These are phyloP conservation scores for Sebastiscus albofasciatus DNA, from an alignment of 2,797 vertebrate genomes.

Conservation along the genomic window DNA sequence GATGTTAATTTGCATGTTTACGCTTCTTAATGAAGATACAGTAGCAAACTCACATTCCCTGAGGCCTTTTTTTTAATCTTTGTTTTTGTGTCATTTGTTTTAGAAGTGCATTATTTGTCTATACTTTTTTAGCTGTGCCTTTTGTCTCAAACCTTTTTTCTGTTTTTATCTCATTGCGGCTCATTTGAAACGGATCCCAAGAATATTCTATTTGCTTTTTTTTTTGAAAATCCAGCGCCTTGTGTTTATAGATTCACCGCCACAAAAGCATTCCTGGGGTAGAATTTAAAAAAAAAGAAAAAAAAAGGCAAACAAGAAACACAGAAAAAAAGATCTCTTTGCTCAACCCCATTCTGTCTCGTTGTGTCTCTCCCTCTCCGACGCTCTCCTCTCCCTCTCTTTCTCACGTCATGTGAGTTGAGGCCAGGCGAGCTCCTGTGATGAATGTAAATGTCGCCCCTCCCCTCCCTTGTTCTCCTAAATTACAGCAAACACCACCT, in stretches of 20 bases:
- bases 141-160: not conserved
- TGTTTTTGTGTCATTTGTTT: not conserved
- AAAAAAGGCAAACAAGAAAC: conserved; percentile 36
- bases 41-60: not conserved
- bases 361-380: conserved; percentile 39
- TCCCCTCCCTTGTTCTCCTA: conserved; percentile 70
- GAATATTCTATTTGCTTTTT: conserved; percentile 26
- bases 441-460: conserved; percentile 77
- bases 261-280: conserved; percentile 35
- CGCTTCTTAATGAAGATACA: not conserved
- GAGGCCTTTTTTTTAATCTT: not conserved
- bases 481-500: conserved; percentile 75
- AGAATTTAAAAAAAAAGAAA: conserved; percentile 4
- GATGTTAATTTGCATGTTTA: not conserved
- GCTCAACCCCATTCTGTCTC: conserved; percentile 77
- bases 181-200: not conserved
- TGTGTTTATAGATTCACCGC: conserved; percentile 28
- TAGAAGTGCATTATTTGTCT: not conserved
- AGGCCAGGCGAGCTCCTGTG: conserved; percentile 64
- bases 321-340: conserved; percentile 58
- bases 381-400: conserved; percentile 27
- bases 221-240: conserved; percentile 2
- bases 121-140: not conserved
- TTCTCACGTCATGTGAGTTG: conserved; percentile 60
- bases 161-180: not conserved